Percentiles rank a stretch among this genome's conserved stretches.
Conservation (phyloP, 2,888 invertebrate genomes). For the Heliconius aoede region DNA sequence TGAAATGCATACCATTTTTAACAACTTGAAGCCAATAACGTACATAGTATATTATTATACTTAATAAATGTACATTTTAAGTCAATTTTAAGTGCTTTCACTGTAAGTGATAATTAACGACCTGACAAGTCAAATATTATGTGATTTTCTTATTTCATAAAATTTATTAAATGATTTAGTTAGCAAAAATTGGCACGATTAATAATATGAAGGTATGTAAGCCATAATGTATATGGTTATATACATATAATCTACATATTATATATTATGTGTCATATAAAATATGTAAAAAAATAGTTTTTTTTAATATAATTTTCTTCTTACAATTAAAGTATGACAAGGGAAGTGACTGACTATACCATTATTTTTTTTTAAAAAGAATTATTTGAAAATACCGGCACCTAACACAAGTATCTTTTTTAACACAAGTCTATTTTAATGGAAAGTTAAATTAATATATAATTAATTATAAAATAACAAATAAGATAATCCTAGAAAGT, state of each 20-base stretch:
- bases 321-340: background rate
- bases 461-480: too few relatives aligned
- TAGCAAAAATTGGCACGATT: background rate
- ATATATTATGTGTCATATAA: background rate
- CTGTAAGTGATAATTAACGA: conserved; percentile 21
- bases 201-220: background rate
- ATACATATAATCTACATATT: background rate
- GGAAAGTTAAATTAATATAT: too few relatives aligned
- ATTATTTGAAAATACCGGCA: too few relatives aligned
- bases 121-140: conserved; percentile 21
- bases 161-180: background rate
- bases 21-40: background rate
- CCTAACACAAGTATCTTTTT: too few relatives aligned
- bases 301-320: background rate
- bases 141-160: background rate
- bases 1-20: background rate
- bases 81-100: conserved; percentile 7
- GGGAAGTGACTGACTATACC: background rate
- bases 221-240: background rate
- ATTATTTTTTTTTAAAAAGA: too few relatives aligned
- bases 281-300: background rate
- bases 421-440: too few relatives aligned
- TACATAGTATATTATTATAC: conserved; percentile 7
- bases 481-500: too few relatives aligned
- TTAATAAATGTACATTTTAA: conserved; percentile 1